Conservation (phyloP, 2,797 vertebrate species). For the Pseudotriccus pelzelni region DNA sequence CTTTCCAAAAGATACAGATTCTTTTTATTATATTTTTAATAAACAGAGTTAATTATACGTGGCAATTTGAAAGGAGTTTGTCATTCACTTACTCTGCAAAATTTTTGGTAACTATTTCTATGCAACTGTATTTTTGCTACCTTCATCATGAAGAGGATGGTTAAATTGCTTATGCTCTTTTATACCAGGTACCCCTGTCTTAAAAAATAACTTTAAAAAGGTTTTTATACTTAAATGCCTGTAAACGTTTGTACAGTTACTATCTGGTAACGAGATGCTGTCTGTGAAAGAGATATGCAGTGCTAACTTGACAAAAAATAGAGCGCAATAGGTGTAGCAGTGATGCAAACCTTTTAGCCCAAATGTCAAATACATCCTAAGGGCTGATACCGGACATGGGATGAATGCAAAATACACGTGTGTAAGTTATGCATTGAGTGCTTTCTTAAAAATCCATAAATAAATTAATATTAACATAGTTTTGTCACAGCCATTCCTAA, state of each 20-base stretch:
- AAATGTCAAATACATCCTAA: neutral
- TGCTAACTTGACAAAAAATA: neutral
- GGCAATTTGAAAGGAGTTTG: neutral
- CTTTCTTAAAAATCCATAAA: neutral
- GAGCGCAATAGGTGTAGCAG: neutral
- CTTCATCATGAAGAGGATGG: neutral
- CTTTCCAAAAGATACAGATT: neutral
- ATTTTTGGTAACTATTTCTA: neutral
- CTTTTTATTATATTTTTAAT: neutral
- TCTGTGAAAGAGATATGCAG: neutral
- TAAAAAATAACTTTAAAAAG: neutral
- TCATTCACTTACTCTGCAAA: neutral
- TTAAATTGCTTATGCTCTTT: neutral
- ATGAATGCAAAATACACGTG: neutral
- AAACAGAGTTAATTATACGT: neutral
- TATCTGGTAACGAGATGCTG: neutral
- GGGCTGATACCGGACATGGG: neutral
- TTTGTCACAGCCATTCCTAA: neutral
- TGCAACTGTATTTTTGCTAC: neutral
- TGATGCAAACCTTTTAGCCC: neutral
- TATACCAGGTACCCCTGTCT: neutral
- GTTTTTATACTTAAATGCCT: neutral
- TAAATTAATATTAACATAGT: neutral
- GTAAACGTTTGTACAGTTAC: neutral
- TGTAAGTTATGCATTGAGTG: neutral